Percentiles rank a stretch among this genome's conserved stretches.
Conservation (phyloP, 2,888 invertebrate genomes). For the Cerceris ruficornis region DNA sequence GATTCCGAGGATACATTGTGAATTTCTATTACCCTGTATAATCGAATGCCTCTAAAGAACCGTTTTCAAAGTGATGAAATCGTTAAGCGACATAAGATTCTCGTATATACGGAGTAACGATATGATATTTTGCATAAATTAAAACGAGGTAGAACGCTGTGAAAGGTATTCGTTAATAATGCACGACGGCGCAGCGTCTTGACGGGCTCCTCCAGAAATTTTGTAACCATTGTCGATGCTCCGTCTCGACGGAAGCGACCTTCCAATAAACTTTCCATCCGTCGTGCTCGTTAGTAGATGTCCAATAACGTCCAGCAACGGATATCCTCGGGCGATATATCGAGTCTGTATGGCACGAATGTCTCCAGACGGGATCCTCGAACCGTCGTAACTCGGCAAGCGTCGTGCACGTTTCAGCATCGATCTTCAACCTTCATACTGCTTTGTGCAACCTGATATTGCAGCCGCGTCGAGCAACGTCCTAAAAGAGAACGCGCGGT, state of each 20-base stretch:
- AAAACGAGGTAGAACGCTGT: neutral
- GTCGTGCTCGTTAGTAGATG: constrained; percentile 71
- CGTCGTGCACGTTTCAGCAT: constrained; percentile 53
- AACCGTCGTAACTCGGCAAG: constrained; percentile 54
- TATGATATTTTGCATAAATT: neutral
- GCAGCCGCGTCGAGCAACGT: constrained; percentile 33
- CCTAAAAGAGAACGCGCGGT: constrained; percentile 44
- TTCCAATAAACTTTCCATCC: constrained; percentile 69
- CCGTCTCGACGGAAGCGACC: constrained; percentile 43
- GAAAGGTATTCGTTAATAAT: constrained; percentile 30
- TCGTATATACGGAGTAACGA: too few species aligned
- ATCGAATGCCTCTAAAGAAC: too few species aligned
- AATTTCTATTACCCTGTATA: neutral
- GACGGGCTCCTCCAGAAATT: constrained; percentile 3
- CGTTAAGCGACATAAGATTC: too few species aligned
- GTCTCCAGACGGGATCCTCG: constrained; percentile 59
- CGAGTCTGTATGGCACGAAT: constrained; percentile 64
- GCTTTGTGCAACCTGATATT: constrained; percentile 63
- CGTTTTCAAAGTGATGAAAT: too few species aligned
- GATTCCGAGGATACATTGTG: neutral
- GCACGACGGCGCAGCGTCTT: neutral
- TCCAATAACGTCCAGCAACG: constrained; percentile 72
- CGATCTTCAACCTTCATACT: constrained; percentile 57
- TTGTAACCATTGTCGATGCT: constrained; percentile 30
- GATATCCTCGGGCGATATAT: constrained; percentile 68